A percentile compares a stretch with the other conserved stretches of the same genome.
phyloP scores from a whole-genome alignment of 2,113 vertebrate genomes.

The Echinops telfairi region DNA sequence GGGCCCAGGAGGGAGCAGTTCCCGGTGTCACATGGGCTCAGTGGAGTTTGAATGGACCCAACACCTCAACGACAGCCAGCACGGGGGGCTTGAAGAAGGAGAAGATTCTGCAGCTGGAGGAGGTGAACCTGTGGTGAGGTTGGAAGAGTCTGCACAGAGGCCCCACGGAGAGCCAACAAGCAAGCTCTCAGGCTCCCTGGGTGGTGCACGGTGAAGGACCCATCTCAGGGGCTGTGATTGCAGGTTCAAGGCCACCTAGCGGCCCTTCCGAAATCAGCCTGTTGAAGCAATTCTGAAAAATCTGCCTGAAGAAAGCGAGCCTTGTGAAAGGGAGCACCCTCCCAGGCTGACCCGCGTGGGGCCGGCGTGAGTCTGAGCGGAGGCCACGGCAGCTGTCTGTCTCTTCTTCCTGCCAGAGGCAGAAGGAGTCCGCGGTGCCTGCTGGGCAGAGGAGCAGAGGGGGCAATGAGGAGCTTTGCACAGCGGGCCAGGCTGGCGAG shows the following conservation, averaged over 20 bases:
- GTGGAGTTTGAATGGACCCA: background rate
- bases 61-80: too few species aligned
- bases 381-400: background rate
- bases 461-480: accelerated
- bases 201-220: too few species aligned
- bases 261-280: background rate
- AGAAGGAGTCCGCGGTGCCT: too few species aligned
- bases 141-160: background rate
- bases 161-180: too few species aligned
- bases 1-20: background rate
- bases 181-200: background rate
- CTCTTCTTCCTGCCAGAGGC: background rate
- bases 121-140: background rate
- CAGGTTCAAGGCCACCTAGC: too few species aligned
- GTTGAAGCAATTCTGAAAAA: background rate
- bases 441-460: background rate
- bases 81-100: background rate
- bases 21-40: too few species aligned
- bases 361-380: background rate
- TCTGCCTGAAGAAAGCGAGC: background rate
- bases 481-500: background rate
- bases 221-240: too few species aligned
- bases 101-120: background rate
- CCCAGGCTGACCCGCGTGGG: background rate
- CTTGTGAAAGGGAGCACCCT: background rate